These are phyloP conservation scores for Megatriorchis doriae DNA, from an alignment of 2,113 vertebrate species.

Conservation along the genomic window DNA sequence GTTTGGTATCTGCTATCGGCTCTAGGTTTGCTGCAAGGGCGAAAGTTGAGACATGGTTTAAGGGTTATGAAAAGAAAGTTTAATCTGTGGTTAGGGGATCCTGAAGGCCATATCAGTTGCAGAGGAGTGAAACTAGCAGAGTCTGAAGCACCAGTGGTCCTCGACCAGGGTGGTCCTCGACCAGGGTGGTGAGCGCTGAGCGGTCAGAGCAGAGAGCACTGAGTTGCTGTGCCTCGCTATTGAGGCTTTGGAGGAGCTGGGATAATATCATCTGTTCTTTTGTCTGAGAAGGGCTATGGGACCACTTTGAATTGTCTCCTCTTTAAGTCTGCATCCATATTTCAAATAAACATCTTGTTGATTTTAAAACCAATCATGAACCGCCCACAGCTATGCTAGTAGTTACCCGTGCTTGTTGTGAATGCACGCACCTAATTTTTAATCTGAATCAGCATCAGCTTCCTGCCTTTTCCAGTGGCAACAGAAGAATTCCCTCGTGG, in stretches of 20 bases:
- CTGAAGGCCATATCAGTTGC: not conserved
- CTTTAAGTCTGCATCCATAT: not conserved
- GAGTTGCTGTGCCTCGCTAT: not conserved
- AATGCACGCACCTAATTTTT: not conserved
- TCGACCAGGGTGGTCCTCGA: fast-evolving
- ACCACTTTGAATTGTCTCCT: not conserved
- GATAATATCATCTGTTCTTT: not conserved
- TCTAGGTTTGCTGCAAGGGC: not conserved
- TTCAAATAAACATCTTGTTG: not conserved
- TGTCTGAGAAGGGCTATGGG: not conserved
- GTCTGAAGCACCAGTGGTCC: not conserved
- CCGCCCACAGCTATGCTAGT: not conserved
- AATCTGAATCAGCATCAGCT: not conserved
- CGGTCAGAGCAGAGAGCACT: not conserved
- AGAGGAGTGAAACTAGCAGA: not conserved
- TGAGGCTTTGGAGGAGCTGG: not conserved
- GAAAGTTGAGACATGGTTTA: not conserved
- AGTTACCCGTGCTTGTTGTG: not conserved
- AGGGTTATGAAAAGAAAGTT: not conserved
- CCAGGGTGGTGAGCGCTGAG: not conserved
- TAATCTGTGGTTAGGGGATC: not conserved
- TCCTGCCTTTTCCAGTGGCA: not conserved
- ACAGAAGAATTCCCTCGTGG: not conserved
- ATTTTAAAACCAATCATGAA: fast-evolving
- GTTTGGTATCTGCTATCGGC: not conserved